Evolutionary conservation across 2,797 vertebrate genomes (phyloP).

Genomic region (Diceros bicornis): DNA sequence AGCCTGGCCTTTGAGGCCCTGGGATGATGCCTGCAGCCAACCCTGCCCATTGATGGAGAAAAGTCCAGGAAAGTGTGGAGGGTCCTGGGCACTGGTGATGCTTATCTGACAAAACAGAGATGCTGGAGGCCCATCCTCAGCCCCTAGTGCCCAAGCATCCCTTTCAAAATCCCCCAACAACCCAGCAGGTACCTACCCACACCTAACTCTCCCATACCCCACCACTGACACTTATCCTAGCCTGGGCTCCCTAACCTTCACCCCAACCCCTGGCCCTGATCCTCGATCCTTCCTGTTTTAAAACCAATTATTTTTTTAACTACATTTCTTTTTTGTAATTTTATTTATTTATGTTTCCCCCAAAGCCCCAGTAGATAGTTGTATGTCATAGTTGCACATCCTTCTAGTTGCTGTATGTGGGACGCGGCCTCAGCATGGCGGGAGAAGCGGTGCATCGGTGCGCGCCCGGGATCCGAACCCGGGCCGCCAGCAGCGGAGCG

Average conservation of each 20-base stretch:
- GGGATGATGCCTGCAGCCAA: conserved; percentile 79
- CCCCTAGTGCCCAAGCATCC: background rate
- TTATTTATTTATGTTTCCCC: no score
- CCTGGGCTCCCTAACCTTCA: background rate
- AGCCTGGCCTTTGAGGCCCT: conserved; percentile 85
- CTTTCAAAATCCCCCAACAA: fast-evolving
- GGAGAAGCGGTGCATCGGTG: no score
- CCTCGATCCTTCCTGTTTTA: conserved; percentile 52
- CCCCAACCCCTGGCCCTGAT: background rate
- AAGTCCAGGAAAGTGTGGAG: conserved; percentile 79
- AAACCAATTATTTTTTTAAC: conserved; percentile 27
- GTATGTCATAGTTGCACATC: no score
- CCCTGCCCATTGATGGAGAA: conserved; percentile 85
- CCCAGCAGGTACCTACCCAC: background rate
- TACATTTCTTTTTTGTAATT: conserved; percentile 7
- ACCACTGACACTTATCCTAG: background rate
- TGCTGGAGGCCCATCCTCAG: background rate
- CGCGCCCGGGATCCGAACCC: no score
- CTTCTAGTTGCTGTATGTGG: no score
- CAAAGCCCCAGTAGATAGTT: no score
- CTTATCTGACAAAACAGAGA: conserved; percentile 83
- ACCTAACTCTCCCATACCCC: background rate
- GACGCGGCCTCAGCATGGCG: no score
- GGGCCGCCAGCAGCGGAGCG: no score
- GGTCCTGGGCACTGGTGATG: conserved; percentile 81